phyloP scores from a whole-genome alignment of 2,113 vertebrate genomes.

The Craseonycteris thonglongyai region DNA sequence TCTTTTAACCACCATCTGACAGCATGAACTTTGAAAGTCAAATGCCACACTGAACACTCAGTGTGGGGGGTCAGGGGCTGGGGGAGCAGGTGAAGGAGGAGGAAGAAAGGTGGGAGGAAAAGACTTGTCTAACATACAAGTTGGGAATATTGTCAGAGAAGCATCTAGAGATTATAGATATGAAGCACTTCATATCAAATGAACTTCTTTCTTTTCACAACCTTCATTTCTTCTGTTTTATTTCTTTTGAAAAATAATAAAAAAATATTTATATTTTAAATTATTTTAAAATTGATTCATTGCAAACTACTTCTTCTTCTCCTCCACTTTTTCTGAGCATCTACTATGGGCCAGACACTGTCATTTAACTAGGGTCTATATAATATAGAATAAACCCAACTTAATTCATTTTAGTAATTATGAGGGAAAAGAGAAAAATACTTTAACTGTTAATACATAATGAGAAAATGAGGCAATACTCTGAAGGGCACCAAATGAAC shows the following conservation, averaged over 20 bases:
- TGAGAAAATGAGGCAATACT: background rate
- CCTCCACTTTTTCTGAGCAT: background rate
- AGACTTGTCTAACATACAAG: background rate
- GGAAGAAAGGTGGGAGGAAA: background rate
- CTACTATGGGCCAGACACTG: background rate
- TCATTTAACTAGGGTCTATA: background rate
- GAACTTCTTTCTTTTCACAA: background rate
- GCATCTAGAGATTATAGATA: background rate
- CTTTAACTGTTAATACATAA: background rate
- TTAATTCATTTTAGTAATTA: background rate
- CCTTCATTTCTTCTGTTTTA: background rate
- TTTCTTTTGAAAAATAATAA: background rate
- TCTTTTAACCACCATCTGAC: background rate
- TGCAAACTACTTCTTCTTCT: background rate
- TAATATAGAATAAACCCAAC: background rate
- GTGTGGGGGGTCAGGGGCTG: too few species aligned
- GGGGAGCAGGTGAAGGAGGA: too few species aligned
- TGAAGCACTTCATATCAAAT: background rate
- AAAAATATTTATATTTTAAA: background rate
- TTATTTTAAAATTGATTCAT: background rate
- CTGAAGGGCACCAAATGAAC: background rate
- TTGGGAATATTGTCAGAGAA: background rate
- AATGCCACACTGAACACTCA: background rate
- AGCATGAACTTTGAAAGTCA: background rate
- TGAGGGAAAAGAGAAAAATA: background rate